Conservation (phyloP, 2,797 vertebrate species). For the Halcyon smyrnensis region DNA sequence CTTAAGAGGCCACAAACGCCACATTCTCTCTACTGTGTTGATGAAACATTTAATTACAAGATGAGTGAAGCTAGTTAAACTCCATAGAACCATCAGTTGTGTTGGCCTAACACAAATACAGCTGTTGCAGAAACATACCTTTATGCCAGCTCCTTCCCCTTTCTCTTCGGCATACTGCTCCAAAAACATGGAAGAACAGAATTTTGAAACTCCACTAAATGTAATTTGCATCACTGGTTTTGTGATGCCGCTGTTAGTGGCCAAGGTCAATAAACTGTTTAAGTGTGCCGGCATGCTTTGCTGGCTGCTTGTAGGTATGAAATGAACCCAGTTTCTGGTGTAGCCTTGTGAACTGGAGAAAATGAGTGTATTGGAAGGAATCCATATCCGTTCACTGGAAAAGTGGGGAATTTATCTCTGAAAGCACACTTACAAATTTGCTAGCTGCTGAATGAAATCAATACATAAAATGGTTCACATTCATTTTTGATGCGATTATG, state of each 20-base stretch:
- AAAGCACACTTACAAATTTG: slow-evolving; percentile 33
- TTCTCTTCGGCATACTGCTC: slow-evolving; percentile 8
- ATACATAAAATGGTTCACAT: background rate
- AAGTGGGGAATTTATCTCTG: slow-evolving; percentile 46
- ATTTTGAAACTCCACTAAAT: background rate
- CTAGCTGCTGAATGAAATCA: slow-evolving; percentile 27
- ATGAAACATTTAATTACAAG: slow-evolving; percentile 31
- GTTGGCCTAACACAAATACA: background rate
- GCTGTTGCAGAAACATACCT: slow-evolving; percentile 6
- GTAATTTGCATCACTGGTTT: slow-evolving; percentile 49
- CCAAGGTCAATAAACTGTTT: slow-evolving; percentile 72
- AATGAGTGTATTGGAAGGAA: slow-evolving; percentile 18
- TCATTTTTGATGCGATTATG: background rate
- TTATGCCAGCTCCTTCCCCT: slow-evolving; percentile 45
- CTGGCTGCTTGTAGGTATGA: slow-evolving; percentile 52
- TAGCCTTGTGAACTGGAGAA: slow-evolving; percentile 9
- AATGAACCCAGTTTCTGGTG: slow-evolving; percentile 36
- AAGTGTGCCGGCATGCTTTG: slow-evolving; percentile 64
- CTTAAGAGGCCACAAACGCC: background rate
- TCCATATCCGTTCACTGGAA: background rate
- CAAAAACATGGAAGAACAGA: background rate
- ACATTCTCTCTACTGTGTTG: background rate
- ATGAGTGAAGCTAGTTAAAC: slow-evolving; percentile 31
- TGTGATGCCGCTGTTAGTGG: slow-evolving; percentile 19
- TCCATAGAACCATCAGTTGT: background rate